These are phyloP conservation scores for Melanotaenia pygmaea DNA, from an alignment of 2,797 vertebrate species.

Conservation along the genomic window DNA sequence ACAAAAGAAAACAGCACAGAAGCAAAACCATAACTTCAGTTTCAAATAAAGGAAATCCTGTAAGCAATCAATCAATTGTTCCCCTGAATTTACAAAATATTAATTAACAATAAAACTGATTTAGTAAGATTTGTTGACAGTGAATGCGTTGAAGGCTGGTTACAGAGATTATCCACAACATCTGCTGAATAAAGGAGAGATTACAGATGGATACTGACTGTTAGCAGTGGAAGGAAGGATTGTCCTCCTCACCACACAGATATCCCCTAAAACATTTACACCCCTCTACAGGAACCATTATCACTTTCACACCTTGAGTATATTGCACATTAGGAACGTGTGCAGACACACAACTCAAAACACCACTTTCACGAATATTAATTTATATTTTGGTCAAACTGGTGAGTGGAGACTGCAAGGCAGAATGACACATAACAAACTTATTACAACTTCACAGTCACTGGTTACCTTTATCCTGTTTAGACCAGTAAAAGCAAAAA, in stretches of 20 bases:
- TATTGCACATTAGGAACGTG: slow-evolving; percentile 5
- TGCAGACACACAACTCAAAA: slow-evolving; percentile 4
- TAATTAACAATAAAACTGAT: no score
- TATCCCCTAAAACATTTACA: slow-evolving; percentile 33
- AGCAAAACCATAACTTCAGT: no score
- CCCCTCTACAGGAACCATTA: slow-evolving; percentile 46
- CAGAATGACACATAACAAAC: slow-evolving; percentile 6
- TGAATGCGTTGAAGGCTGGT: no score
- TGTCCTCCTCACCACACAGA: slow-evolving; percentile 1
- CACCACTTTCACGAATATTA: not conserved
- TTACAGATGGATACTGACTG: slow-evolving; percentile 23
- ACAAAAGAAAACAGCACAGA: no score
- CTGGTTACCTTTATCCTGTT: slow-evolving; percentile 4
- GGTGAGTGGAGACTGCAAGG: slow-evolving; percentile 3
- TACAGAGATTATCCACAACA: no score
- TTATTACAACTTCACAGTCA: slow-evolving; percentile 13
- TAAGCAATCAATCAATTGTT: no score
- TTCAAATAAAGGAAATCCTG: no score
- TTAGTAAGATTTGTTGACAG: no score
- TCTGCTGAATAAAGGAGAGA: not conserved
- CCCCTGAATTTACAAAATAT: no score
- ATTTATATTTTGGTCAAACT: not conserved
- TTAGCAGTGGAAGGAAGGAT: not conserved
- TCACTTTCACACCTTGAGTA: slow-evolving; percentile 30
- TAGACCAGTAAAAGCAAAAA: no score